phyloP scores from a whole-genome alignment of 1,140 invertebrate genomes.

The Caerostris extrusa region DNA sequence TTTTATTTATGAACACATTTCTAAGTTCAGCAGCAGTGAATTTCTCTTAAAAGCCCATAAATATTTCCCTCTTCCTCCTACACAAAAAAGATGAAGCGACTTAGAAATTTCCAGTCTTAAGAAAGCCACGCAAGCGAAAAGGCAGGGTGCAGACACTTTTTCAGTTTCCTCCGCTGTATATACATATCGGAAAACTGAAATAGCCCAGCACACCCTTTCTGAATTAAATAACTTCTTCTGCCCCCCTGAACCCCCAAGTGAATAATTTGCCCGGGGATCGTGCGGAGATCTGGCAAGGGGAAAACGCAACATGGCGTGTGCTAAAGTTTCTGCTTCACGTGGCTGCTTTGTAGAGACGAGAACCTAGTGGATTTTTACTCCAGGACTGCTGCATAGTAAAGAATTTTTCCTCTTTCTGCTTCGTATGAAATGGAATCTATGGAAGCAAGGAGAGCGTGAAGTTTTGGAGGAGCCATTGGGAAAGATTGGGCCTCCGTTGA shows the following conservation, averaged over 20 bases:
- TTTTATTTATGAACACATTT: too few species aligned
- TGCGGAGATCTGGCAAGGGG: neutral
- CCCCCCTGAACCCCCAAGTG: neutral
- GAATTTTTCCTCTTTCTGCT: too few species aligned
- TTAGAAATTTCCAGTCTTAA: neutral
- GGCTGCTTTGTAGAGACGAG: too few species aligned
- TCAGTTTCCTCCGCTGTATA: neutral
- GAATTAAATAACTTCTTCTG: constrained; percentile 5
- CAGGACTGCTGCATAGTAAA: neutral
- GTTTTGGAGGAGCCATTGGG: rapidly evolving
- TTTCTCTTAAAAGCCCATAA: too few species aligned
- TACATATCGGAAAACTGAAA: neutral
- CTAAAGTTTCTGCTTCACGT: neutral
- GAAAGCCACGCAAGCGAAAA: neutral
- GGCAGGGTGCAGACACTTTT: neutral
- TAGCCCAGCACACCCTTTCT: neutral
- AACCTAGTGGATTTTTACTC: too few species aligned
- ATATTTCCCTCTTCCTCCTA: neutral
- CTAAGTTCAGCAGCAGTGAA: too few species aligned
- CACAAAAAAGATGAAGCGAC: neutral
- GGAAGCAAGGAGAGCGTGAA: neutral
- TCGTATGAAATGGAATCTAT: neutral
- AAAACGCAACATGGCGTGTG: constrained; percentile 11
- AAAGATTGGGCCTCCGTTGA: too few species aligned
- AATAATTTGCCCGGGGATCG: neutral